A percentile compares a stretch with the other conserved stretches of the same genome.
Conservation (phyloP, 2,888 invertebrate species). For the Asteroscopus sphinx region DNA sequence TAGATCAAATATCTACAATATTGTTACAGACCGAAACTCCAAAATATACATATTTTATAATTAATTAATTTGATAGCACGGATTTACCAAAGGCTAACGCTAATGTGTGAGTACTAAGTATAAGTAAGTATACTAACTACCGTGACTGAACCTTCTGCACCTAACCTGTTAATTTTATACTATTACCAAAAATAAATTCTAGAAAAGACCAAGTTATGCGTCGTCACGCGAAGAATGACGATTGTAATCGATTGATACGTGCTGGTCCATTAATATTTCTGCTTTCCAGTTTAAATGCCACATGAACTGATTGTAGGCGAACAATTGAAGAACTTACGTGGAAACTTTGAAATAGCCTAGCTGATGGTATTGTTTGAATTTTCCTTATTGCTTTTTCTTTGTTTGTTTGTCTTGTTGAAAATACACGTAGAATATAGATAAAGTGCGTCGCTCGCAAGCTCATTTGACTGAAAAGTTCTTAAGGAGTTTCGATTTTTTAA, state of each 20-base stretch:
- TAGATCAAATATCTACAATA: too few relatives aligned
- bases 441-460: conserved; percentile 12
- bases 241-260: conserved; percentile 56
- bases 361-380: background rate
- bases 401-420: conserved; percentile 1
- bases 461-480: too few relatives aligned
- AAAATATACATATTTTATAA: too few relatives aligned
- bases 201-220: conserved; percentile 37
- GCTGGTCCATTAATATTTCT: conserved; percentile 56
- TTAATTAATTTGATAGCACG: too few relatives aligned
- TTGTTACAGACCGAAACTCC: too few relatives aligned
- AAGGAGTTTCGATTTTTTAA: too few relatives aligned
- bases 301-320: conserved; percentile 8
- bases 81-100: too few relatives aligned
- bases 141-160: background rate
- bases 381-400: conserved; percentile 3
- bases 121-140: too few relatives aligned
- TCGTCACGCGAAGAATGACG: conserved; percentile 21
- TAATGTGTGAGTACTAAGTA: too few relatives aligned
- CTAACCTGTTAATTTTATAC: background rate
- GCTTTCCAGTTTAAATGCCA: conserved; percentile 16
- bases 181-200: conserved; percentile 17
- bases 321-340: conserved; percentile 2
- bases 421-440: background rate
- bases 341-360: background rate